These are phyloP conservation scores for Eutolmus rufibarbis DNA, from an alignment of 2,888 invertebrate genomes.

Conservation along the genomic window DNA sequence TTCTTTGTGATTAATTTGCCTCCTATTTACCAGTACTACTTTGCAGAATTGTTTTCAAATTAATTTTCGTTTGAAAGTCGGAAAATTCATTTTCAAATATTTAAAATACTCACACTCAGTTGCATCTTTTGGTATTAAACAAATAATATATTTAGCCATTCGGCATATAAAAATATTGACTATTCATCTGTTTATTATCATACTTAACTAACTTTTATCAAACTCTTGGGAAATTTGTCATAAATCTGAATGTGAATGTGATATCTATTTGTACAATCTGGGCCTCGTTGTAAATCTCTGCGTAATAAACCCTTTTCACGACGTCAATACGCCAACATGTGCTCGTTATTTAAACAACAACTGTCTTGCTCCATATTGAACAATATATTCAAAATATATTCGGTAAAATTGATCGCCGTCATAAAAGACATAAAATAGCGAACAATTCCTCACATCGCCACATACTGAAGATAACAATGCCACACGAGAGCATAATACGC, in stretches of 20 bases:
- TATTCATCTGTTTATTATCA: neutral
- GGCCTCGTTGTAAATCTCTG: conserved; percentile 9
- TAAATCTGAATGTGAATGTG: neutral
- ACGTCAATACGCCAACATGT: neutral
- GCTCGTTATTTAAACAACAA: neutral
- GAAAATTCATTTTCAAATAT: too few species aligned
- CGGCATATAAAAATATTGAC: neutral
- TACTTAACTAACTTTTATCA: neutral
- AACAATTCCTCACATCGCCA: conserved; percentile 12
- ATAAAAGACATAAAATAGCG: conserved; percentile 31
- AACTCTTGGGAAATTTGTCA: neutral
- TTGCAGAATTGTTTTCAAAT: too few species aligned
- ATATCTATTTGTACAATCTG: conserved; percentile 17
- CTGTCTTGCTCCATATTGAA: neutral
- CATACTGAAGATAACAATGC: conserved; percentile 43
- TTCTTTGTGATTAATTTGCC: too few species aligned
- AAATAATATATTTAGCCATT: too few species aligned
- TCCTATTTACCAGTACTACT: too few species aligned
- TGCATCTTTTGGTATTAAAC: too few species aligned
- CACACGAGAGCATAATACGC: conserved; percentile 42
- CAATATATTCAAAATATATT: conserved; percentile 37
- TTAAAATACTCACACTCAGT: too few species aligned
- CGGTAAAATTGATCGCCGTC: conserved; percentile 34
- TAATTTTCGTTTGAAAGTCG: too few species aligned
- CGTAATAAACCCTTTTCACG: conserved; percentile 4